These are phyloP conservation scores for Phyllopteryx taeniolatus DNA, from an alignment of 2,113 vertebrate genomes.

Conservation along the genomic window DNA sequence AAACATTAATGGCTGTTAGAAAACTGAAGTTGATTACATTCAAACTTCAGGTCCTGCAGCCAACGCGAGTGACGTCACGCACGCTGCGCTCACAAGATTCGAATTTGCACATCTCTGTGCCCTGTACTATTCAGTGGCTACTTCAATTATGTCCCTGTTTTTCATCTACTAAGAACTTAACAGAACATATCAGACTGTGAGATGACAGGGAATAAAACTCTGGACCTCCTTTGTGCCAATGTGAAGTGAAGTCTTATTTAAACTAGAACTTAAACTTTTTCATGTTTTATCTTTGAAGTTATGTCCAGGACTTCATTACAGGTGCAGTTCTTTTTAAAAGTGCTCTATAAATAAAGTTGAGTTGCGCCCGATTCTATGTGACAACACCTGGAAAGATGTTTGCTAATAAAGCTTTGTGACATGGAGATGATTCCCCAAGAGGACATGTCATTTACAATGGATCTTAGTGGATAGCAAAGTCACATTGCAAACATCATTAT, in stretches of 20 bases:
- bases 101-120: too few species aligned
- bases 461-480: conserved; percentile 49
- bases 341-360: too few species aligned
- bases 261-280: too few species aligned
- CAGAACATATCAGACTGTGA: background rate
- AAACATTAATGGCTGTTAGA: too few species aligned
- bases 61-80: too few species aligned
- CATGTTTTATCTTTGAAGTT: too few species aligned
- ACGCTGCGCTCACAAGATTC: too few species aligned
- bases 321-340: too few species aligned
- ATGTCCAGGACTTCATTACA: too few species aligned
- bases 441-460: conserved; percentile 38
- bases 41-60: too few species aligned
- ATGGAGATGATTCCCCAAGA: background rate
- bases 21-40: too few species aligned
- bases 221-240: background rate
- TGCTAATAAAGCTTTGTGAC: background rate
- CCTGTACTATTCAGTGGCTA: background rate
- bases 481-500: conserved; percentile 26
- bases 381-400: background rate
- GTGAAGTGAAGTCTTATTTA: background rate
- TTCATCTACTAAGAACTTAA: background rate
- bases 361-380: background rate
- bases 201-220: background rate
- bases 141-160: background rate